Conservation (phyloP, 2,113 vertebrate species). For the Plectropomus leopardus region DNA sequence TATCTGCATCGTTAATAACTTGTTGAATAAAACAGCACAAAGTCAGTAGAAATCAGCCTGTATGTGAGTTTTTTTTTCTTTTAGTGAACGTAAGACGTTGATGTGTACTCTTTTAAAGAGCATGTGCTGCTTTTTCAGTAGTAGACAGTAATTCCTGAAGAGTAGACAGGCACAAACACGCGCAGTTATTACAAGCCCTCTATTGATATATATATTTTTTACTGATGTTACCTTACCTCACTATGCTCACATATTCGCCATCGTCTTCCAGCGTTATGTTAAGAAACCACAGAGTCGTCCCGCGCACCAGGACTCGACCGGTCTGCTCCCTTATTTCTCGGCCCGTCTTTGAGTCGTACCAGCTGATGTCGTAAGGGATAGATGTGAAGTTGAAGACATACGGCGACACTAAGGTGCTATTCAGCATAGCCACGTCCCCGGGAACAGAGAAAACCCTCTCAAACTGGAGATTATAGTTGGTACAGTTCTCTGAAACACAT, state of each 20-base stretch:
- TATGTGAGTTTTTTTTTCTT: too few relatives aligned
- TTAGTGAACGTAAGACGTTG: too few relatives aligned
- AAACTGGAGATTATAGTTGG: constrained; percentile 52
- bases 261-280: constrained; percentile 81
- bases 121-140: not conserved
- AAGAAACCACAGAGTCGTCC: constrained; percentile 88
- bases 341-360: constrained; percentile 84
- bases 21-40: too few relatives aligned
- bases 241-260: constrained; percentile 84
- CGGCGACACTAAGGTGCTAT: constrained; percentile 63
- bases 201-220: not conserved
- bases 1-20: too few relatives aligned
- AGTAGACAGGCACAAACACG: not conserved
- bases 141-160: not conserved
- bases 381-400: constrained; percentile 38
- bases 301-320: constrained; percentile 77
- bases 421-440: constrained; percentile 75
- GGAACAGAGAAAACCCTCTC: constrained; percentile 74
- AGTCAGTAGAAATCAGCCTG: too few relatives aligned
- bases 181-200: not conserved
- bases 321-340: constrained; percentile 59
- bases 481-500: constrained; percentile 74
- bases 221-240: constrained; percentile 76
- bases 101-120: not conserved
- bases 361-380: constrained; percentile 81